These are phyloP conservation scores for Malacosoma neustria DNA, from an alignment of 2,888 invertebrate genomes.

Conservation along the genomic window DNA sequence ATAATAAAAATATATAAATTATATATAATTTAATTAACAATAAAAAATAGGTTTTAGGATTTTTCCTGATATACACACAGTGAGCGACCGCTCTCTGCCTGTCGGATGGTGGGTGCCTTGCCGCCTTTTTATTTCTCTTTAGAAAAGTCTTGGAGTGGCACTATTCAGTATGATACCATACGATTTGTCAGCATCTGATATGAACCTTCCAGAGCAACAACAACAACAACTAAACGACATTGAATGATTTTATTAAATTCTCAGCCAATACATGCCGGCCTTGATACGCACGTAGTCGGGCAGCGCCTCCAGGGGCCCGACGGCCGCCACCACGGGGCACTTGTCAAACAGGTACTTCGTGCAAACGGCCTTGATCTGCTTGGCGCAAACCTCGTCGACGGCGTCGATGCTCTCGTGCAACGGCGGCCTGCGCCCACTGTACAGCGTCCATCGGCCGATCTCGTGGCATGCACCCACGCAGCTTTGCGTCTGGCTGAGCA, in stretches of 20 bases:
- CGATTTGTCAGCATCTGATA: too few species aligned
- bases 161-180: too few species aligned
- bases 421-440: conserved; percentile 90
- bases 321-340: conserved; percentile 93
- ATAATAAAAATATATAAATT: too few species aligned
- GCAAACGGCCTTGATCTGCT: conserved; percentile 84
- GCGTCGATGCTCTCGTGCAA: conserved; percentile 88
- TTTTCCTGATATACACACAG: too few species aligned
- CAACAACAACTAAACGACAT: neutral
- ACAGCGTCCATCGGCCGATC: conserved; percentile 94
- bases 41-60: too few species aligned
- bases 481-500: conserved; percentile 90
- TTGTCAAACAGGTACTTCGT: conserved; percentile 92
- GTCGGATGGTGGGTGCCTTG: too few species aligned
- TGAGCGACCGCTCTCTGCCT: too few species aligned
- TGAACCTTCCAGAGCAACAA: too few species aligned
- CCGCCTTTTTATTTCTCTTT: too few species aligned
- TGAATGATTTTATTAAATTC: conserved; percentile 20
- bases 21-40: too few species aligned
- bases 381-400: conserved; percentile 85
- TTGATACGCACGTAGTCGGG: conserved; percentile 88
- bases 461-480: conserved; percentile 95
- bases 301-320: conserved; percentile 90
- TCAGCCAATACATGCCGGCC: conserved; percentile 87
- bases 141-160: too few species aligned